A percentile compares a stretch with the other conserved stretches of the same genome.
Conservation (phyloP, 2,888 invertebrate genomes). For the Keiferia lycopersicella region DNA sequence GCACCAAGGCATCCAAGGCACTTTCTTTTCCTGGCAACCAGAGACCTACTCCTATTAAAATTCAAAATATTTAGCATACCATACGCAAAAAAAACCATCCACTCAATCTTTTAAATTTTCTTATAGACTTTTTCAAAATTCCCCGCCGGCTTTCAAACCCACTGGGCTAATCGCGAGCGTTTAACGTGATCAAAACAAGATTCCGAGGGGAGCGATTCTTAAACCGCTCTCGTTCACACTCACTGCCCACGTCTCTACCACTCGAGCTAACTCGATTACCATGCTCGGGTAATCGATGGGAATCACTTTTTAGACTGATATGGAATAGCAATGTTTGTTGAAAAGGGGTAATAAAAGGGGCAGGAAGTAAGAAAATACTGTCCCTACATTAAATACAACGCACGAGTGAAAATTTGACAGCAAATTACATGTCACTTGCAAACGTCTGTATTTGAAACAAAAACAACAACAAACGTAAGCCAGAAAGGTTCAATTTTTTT, state of each 20-base stretch:
- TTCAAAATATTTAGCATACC: no score
- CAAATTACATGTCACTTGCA: not conserved
- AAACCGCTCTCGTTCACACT: slow-evolving; percentile 14
- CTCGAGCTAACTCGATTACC: slow-evolving; percentile 17
- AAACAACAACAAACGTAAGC: no score
- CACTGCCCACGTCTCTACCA: slow-evolving; percentile 10
- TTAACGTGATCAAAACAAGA: slow-evolving; percentile 17
- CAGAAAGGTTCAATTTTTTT: no score
- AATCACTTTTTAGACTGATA: slow-evolving; percentile 7
- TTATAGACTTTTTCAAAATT: not conserved
- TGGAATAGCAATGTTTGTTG: slow-evolving; percentile 5
- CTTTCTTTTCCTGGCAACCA: no score
- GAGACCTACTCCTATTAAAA: no score
- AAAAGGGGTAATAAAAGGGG: not conserved
- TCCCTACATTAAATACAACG: not conserved
- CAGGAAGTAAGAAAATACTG: not conserved
- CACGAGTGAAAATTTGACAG: slow-evolving; percentile 2
- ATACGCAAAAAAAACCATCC: not conserved
- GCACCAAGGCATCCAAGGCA: no score
- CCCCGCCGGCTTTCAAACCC: not conserved
- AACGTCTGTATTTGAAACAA: not conserved
- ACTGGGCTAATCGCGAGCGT: slow-evolving; percentile 9
- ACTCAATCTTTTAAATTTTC: not conserved
- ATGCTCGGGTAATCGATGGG: not conserved
- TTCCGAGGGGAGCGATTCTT: slow-evolving; percentile 4